These are phyloP conservation scores for Cremastobaeus sp. DNA, from an alignment of 2,888 invertebrate genomes.

Conservation along the genomic window DNA sequence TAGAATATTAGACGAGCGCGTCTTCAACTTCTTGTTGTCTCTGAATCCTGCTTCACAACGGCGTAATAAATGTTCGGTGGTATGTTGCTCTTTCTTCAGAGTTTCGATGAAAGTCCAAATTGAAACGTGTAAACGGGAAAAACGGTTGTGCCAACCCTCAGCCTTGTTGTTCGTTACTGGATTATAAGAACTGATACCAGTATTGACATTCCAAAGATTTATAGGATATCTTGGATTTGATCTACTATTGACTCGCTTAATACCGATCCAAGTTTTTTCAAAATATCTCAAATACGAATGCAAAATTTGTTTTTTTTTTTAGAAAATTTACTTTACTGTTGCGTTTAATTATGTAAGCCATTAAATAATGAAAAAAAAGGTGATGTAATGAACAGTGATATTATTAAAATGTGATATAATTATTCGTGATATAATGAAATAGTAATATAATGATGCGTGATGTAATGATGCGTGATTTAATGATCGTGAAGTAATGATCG, in stretches of 20 bases:
- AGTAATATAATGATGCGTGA: too few species aligned
- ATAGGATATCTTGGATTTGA: background rate
- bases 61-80: background rate
- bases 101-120: background rate
- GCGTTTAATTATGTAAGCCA: too few species aligned
- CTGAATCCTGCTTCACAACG: background rate
- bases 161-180: background rate
- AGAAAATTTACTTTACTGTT: too few species aligned
- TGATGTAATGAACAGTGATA: too few species aligned
- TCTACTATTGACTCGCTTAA: background rate
- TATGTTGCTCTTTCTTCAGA: constrained; percentile 1
- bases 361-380: too few species aligned
- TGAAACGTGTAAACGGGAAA: background rate
- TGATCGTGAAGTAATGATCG: too few species aligned
- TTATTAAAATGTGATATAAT: too few species aligned
- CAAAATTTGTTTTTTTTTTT: too few species aligned
- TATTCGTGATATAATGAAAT: too few species aligned
- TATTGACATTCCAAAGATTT: background rate
- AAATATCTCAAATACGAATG: constrained; percentile 1
- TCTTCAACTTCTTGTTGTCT: too few species aligned
- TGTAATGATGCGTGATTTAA: too few species aligned
- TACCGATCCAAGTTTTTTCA: constrained; percentile 9
- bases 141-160: constrained; percentile 2
- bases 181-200: background rate
- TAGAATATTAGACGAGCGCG: too few species aligned